Base-by-base conservation (phyloP, 2,113 vertebrate species). In the Larimichthys polyactis region DNA sequence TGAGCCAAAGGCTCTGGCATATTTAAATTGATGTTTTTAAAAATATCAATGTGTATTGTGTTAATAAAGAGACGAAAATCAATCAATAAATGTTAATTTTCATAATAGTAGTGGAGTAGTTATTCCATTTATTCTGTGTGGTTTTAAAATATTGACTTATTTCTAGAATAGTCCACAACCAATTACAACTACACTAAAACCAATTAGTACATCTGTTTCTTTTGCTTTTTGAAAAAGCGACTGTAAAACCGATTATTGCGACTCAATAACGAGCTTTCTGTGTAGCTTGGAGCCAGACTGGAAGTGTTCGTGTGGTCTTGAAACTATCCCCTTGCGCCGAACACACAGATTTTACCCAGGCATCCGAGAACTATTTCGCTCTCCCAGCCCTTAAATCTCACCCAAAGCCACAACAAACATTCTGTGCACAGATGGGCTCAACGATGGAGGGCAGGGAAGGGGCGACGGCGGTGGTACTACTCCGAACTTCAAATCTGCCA, bases 341-440 rank as follows among this genome's bases (percentile, higher is more conserved):
- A 83, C 76, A 65, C 70, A 48, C 73, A 89, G 68, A 90, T 72
- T 87, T 87, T 49, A 79, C 15, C 57, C 66, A 68, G 78, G 63
- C 71, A 58, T 60, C 77, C 73, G 44, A 79, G 79, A 86, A 87
- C 60, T 72, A 73, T 83, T 90, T 79, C 5, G 3, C 59, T 74
- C 71, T 80, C 74, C 55, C 71, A 84, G 68, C 40, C 29, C 27
- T 83, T 85, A 82, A 85, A 83, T 81, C 74, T 87, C 78, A 75
- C 78, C 64, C 69, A 44, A 70, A 90, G 74, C 79, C 89, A 78
- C 77, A 85, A 85, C 87, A 90, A 87, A 91, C 78, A 85, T 11
- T 58, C 15, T 17, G 65, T 83, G 71, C 77, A 68, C 84, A 92
- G 76, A 91, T 78, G 76, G 84, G 51, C 66, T 68, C 22, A 10